These are phyloP conservation scores for Tetraodon nigroviridis DNA, from an alignment of 2,113 vertebrate species.

Conservation along the genomic window DNA sequence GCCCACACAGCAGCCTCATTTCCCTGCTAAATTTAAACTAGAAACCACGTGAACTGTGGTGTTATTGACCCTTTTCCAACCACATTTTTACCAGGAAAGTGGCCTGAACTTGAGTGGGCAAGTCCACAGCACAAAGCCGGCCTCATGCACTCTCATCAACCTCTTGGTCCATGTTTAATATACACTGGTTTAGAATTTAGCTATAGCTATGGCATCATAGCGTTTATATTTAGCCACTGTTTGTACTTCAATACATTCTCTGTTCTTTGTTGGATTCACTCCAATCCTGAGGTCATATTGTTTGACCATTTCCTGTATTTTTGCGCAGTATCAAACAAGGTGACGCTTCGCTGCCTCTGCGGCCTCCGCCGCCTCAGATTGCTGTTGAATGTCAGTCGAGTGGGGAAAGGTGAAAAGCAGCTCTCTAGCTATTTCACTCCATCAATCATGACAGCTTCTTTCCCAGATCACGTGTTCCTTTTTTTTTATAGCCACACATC, in stretches of 20 bases:
- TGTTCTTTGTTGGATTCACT: slow-evolving; percentile 44
- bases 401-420: slow-evolving; percentile 43
- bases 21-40: slow-evolving; percentile 73
- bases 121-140: slow-evolving; percentile 19
- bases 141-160: slow-evolving; percentile 18
- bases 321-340: slow-evolving; percentile 27
- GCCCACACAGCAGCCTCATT: slow-evolving; percentile 72
- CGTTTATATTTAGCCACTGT: slow-evolving; percentile 24
- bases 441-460: slow-evolving; percentile 70
- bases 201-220: slow-evolving; percentile 13
- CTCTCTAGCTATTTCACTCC: slow-evolving; percentile 64
- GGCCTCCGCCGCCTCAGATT: slow-evolving; percentile 58
- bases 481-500: slow-evolving; percentile 61
- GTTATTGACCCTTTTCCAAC: slow-evolving; percentile 53
- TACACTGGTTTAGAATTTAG: slow-evolving; percentile 5
- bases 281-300: slow-evolving; percentile 54
- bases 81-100: slow-evolving; percentile 33
- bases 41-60: slow-evolving; percentile 55
- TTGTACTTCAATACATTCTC: slow-evolving; percentile 17
- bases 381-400: slow-evolving; percentile 53
- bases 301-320: slow-evolving; percentile 61
- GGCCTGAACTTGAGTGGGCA: slow-evolving; percentile 50
- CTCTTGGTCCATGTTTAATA: slow-evolving; percentile 16
- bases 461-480: slow-evolving; percentile 57
- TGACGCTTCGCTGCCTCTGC: slow-evolving; percentile 51